Evolutionary conservation across 1,140 invertebrate genomes (phyloP).

Genomic region (Zaprionus ghesquierei): DNA sequence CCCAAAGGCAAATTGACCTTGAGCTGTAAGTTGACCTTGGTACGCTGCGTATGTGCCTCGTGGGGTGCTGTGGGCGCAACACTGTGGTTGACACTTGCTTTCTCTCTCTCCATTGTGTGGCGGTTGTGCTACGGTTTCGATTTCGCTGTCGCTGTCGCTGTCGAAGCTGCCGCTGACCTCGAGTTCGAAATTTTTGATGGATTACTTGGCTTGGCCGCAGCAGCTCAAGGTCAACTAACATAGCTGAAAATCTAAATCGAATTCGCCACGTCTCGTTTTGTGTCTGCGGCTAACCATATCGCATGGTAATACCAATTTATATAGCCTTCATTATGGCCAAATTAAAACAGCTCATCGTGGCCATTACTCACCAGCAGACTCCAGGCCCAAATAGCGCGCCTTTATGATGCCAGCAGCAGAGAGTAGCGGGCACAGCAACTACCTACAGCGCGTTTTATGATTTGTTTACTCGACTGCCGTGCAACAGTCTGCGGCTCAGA

Average conservation of each 20-base stretch:
- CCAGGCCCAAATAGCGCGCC: constrained; percentile 27
- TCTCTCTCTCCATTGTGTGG: constrained; percentile 7
- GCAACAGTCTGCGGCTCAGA: constrained; percentile 21
- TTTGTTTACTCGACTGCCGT: constrained; percentile 69
- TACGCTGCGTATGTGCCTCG: constrained; percentile 22
- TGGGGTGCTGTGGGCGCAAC: constrained; percentile 60
- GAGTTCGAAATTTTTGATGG: constrained; percentile 59
- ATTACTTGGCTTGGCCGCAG: constrained; percentile 33
- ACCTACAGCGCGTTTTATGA: constrained; percentile 73
- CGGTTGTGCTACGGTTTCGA: constrained; percentile 38
- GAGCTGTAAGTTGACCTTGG: neutral
- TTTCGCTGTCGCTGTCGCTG: constrained; percentile 6
- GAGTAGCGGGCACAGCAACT: constrained; percentile 32
- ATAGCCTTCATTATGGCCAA: constrained; percentile 47
- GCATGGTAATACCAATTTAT: constrained; percentile 48
- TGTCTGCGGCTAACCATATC: constrained; percentile 41
- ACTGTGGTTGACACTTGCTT: constrained; percentile 8
- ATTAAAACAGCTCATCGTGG: constrained; percentile 44
- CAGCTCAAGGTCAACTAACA: constrained; percentile 12
- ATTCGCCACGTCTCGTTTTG: constrained; percentile 60
- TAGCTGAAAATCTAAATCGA: too few relatives aligned
- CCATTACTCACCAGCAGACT: constrained; percentile 32
- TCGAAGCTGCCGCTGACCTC: constrained; percentile 26
- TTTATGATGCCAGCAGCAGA: neutral
- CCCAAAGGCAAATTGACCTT: neutral